Evolutionary conservation across 2,888 invertebrate genomes (phyloP), one percentile per base, ranked within the genome.

Genomic region (Resseliella maxima): DNA sequence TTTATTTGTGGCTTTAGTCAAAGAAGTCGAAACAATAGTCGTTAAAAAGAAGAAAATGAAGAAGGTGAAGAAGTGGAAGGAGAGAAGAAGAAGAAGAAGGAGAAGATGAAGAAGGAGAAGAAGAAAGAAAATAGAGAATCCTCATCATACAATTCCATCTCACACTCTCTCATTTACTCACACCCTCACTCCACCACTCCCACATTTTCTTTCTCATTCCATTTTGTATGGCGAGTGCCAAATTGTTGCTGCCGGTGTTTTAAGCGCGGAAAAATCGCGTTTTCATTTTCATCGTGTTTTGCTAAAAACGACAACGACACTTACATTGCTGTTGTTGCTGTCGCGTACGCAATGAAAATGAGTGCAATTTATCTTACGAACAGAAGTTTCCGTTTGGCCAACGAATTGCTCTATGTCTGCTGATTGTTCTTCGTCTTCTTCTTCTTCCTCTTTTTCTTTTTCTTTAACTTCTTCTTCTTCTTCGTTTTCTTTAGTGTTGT

Each of bases 341-440:
- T n/a, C n/a, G 31, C 35, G 72, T 72, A 72, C 72, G 72, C 72
- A 35, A 31, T n/a, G n/a, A 72, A 59, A 72, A 72, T 72, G 72
- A 72, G 31, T 72, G 72, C 72, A 72, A 72, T 72, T 72, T 72
- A 72, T 72, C 35, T 35, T 72, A 72, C 72, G 72, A 24, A 59
- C 24, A 59, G 59, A 72, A 72, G 72, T 72, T 72, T 72, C 18
- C 72, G 72, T 72, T n/a, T 72, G 72, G 72, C 72, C 72, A 72
- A 72, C 72, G n/a, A 35, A 72, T 72, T 72, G 72, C 72, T 72
- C 31, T 72, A 72, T 72, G 72, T 72, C 72, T 15, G 72, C 10
- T 72, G n/a, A 35, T 72, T 72, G 35, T 72, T 50, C 46, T 50
- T 50, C 18, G 18, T 50, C 2, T 0, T 35, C 15, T 72, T 0